phyloP scores from a whole-genome alignment of 2,113 vertebrate genomes.

The Chelonoidis abingdonii region DNA sequence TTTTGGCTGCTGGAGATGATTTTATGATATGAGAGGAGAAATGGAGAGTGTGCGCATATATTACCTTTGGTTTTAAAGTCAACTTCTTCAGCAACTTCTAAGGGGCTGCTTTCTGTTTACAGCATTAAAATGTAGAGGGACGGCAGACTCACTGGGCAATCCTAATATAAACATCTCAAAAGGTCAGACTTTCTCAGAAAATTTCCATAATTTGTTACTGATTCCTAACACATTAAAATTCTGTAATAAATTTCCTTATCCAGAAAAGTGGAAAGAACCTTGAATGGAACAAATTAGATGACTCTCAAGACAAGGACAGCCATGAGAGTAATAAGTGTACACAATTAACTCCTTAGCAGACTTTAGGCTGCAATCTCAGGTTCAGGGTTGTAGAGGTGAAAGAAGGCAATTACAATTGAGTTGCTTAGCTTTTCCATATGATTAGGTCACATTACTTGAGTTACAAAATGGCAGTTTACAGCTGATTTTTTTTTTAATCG shows the following conservation, averaged over 20 bases:
- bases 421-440: neutral
- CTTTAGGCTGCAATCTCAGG: neutral
- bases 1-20: neutral
- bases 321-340: constrained; percentile 18
- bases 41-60: neutral
- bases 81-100: constrained; percentile 13
- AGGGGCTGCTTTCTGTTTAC: neutral
- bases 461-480: neutral
- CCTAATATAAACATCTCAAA: constrained; percentile 21
- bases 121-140: rapidly evolving
- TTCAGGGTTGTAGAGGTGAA: neutral
- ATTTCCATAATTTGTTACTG: constrained; percentile 68
- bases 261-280: constrained; percentile 54
- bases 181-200: constrained; percentile 50
- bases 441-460: neutral
- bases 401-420: neutral
- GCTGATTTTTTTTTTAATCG: neutral
- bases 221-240: constrained; percentile 55
- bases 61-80: neutral
- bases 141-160: constrained; percentile 12
- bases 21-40: neutral
- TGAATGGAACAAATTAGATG: constrained; percentile 55
- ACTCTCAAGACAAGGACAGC: neutral
- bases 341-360: constrained; percentile 37
- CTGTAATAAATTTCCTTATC: constrained; percentile 61